phyloP scores from a whole-genome alignment of 2,113 vertebrate species.

The Ptilorrhoa leucosticta region DNA sequence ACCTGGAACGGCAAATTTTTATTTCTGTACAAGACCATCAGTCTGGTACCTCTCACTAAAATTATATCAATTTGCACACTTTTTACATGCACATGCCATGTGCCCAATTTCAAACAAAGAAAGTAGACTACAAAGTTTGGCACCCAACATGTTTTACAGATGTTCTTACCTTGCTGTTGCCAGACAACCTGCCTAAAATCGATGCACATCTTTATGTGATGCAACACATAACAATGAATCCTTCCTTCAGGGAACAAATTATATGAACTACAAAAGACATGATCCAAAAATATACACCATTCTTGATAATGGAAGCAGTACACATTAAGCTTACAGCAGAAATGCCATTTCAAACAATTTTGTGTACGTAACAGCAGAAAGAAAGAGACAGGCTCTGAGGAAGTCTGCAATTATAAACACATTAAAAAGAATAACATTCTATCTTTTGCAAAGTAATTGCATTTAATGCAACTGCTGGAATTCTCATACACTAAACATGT shows the following conservation, averaged over 20 bases:
- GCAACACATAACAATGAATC: neutral
- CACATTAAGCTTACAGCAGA: neutral
- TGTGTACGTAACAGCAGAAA: neutral
- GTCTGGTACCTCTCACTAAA: neutral
- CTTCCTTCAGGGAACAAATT: neutral
- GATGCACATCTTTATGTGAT: neutral
- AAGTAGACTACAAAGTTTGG: neutral
- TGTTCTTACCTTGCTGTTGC: neutral
- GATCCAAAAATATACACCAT: neutral
- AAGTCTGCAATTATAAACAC: constrained; percentile 18
- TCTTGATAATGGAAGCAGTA: neutral
- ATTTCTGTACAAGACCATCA: neutral
- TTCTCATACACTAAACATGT: neutral
- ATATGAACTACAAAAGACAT: neutral
- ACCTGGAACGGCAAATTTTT: neutral
- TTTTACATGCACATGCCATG: neutral
- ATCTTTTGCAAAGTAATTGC: neutral
- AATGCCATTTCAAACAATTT: neutral
- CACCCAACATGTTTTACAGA: neutral
- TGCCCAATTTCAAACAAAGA: neutral
- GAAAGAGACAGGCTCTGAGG: neutral
- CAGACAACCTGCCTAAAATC: constrained; percentile 20
- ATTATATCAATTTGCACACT: neutral
- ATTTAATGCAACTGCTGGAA: constrained; percentile 28
- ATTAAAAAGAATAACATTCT: neutral